These are phyloP conservation scores for Pelecanus crispus DNA, from an alignment of 2,113 vertebrate species.

Conservation along the genomic window DNA sequence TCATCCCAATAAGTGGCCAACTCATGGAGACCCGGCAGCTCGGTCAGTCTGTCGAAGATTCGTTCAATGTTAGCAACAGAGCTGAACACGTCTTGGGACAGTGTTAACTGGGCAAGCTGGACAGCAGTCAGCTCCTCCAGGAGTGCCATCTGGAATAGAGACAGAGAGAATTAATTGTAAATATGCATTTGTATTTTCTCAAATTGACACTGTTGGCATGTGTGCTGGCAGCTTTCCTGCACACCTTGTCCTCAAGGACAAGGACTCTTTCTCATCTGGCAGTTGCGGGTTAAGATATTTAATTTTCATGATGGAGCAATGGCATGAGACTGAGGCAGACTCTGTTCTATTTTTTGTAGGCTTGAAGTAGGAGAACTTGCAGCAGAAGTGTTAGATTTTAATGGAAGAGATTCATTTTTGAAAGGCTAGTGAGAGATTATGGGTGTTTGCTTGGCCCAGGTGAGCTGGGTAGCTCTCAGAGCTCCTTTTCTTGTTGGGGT, in stretches of 20 bases:
- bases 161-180: background rate
- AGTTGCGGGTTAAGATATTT: background rate
- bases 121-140: background rate
- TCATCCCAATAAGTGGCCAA: slow-evolving; percentile 2
- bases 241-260: background rate
- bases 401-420: background rate
- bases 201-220: background rate
- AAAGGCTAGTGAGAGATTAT: background rate
- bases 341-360: background rate
- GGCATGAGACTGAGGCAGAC: background rate
- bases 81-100: background rate
- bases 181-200: background rate
- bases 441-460: background rate
- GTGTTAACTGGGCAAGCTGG: background rate
- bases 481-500: background rate
- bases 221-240: background rate
- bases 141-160: background rate
- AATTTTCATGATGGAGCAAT: background rate
- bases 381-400: background rate
- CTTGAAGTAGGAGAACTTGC: background rate
- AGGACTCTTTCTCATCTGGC: background rate
- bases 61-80: background rate
- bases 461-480: background rate
- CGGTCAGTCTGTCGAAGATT: background rate
- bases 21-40: background rate